Percentiles rank a stretch among this genome's conserved stretches.
phyloP scores from a whole-genome alignment of 2,797 vertebrate genomes.

The Oophaga sylvatica region DNA sequence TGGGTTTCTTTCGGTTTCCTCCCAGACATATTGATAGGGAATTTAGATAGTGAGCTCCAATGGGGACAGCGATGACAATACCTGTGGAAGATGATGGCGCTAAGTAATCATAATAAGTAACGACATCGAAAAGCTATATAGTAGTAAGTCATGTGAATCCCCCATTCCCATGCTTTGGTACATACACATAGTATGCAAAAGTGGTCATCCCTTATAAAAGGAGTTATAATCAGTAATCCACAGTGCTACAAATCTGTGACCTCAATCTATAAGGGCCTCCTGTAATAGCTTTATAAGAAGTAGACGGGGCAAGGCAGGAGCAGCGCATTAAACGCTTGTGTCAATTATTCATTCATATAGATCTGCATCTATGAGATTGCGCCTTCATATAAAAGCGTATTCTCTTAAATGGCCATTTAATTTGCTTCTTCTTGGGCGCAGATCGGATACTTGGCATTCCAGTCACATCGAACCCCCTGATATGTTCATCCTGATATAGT shows the following conservation, averaged over 20 bases:
- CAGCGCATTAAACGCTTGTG: background rate
- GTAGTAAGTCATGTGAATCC: too few relatives aligned
- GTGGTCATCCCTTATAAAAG: background rate
- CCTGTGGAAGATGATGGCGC: too few relatives aligned
- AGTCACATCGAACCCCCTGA: slow-evolving; percentile 3
- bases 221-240: background rate
- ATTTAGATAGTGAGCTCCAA: too few relatives aligned
- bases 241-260: background rate
- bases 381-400: slow-evolving; percentile 5
- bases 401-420: slow-evolving; percentile 25
- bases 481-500: slow-evolving; percentile 12
- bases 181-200: too few relatives aligned
- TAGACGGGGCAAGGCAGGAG: background rate
- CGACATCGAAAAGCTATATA: too few relatives aligned
- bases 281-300: background rate
- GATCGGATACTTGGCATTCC: slow-evolving; percentile 4
- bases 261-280: background rate
- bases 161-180: too few relatives aligned
- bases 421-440: background rate
- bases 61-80: too few relatives aligned
- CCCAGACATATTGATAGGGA: too few relatives aligned
- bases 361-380: background rate
- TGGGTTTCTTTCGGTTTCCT: too few relatives aligned
- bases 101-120: too few relatives aligned
- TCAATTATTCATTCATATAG: slow-evolving; percentile 1